Evolutionary conservation across 92 coral and sea anemone genomes (phyloP).

Genomic region (Zoanthus sansibaricus): DNA sequence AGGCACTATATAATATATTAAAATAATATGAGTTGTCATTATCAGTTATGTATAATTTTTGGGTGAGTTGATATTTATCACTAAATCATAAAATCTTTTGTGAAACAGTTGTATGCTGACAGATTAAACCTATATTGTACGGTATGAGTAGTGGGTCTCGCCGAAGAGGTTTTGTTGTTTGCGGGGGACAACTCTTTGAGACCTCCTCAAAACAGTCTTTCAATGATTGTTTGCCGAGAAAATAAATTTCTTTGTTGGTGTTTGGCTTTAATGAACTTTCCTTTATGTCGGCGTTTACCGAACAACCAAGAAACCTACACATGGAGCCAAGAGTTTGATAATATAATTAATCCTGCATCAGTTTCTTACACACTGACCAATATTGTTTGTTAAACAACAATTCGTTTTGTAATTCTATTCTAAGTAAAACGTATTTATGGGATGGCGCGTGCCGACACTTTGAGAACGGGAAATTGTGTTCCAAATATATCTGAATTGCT

Average conservation of each 20-base stretch:
- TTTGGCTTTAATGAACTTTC: conserved; percentile 2
- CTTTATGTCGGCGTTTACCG: not conserved
- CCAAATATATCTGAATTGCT: not conserved
- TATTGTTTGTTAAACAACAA: not conserved
- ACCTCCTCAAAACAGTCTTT: not conserved
- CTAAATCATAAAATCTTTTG: not conserved
- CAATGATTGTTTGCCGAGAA: not conserved
- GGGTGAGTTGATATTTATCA: not conserved
- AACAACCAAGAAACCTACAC: not conserved
- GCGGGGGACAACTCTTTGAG: not conserved
- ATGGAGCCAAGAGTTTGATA: not conserved
- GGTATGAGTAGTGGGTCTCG: not conserved
- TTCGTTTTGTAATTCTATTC: conserved; percentile 23
- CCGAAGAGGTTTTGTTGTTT: not conserved
- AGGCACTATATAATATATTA: too few species aligned
- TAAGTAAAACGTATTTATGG: not conserved
- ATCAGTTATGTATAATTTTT: too few species aligned
- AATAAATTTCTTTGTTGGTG: not conserved
- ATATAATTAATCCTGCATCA: not conserved
- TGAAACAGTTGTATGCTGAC: not conserved
- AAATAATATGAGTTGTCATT: too few species aligned
- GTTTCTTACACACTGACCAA: conserved; percentile 11
- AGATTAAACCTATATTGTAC: not conserved
- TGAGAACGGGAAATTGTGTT: not conserved
- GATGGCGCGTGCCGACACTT: conserved; percentile 21